Base-by-base conservation (phyloP, 1,140 invertebrate genomes). In the Trialeurodes vaporariorum region DNA sequence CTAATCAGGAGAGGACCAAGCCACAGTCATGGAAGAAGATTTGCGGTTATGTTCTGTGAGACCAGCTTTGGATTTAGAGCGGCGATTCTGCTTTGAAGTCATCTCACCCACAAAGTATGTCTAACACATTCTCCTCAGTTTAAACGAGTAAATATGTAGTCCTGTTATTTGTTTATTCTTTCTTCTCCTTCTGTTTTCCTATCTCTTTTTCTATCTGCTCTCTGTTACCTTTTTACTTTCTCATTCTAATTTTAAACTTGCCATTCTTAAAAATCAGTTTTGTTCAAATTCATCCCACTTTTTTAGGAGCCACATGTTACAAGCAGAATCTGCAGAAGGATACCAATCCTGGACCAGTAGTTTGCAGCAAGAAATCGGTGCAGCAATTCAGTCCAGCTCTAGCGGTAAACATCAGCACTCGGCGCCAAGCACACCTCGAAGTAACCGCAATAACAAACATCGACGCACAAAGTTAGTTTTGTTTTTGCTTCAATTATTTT, bases 1-100 rank as follows among this genome's bases (percentile, higher is more conserved):
- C 23, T 26, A 67, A 67, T 65, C 63, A 77, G 77, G 76, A n/a
- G 90, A 93, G 73, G 84, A 89, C 68, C 84, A 85, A 66, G 85
- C 88, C 60, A 95, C 93, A 9, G 84, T 96, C 11, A 97, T 98
- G 94, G 96, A 98, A 78, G 93, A 97, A 75, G 96, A 98, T 80
- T 80, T 98, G 65, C 83, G 93, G 71, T 81, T 98, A 34, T 98
- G 96, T 76, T 91, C 93, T 0, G 94, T 98, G 1, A 91, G 94
- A 76, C 92, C 88, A 2, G 87, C 91, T 2, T 81, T 84, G 1
- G 92, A 97, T 72, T 86, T 88, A 25, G 95, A 98, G 75, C 81
- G 96, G 71, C 80, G 94, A 60, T 96, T 93, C 80, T 98, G 95
- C 77, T 98, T 98, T 79, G 96, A 98, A 85, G 89, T 98, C 25